Percentiles rank a stretch among this genome's conserved stretches.
phyloP scores from a whole-genome alignment of 2,113 vertebrate genomes.

The Condylura cristata region DNA sequence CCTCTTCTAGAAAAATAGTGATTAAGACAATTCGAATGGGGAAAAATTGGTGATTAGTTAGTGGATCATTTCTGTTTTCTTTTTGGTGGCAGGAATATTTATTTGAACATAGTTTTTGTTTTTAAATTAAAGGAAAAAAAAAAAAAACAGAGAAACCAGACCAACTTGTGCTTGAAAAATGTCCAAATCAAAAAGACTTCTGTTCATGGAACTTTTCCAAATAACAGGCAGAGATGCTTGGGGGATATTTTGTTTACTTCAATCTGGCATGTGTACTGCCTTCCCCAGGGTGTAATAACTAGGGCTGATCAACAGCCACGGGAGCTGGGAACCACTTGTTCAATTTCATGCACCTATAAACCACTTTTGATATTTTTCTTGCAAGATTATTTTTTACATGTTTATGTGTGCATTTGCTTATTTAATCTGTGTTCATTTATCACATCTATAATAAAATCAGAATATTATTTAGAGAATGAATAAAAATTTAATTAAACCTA shows the following conservation, averaged over 20 bases:
- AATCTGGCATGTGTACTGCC: not conserved
- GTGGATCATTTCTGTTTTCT: conserved; percentile 51
- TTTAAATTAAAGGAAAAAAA: conserved; percentile 44
- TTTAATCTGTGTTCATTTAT: not conserved
- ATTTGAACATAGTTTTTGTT: conserved; percentile 46
- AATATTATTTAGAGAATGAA: conserved; percentile 13
- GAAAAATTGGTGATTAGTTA: not conserved
- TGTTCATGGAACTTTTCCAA: conserved; percentile 60
- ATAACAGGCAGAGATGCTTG: conserved; percentile 27
- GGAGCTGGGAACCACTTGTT: not conserved
- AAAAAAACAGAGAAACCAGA: conserved; percentile 43
- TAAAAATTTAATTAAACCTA: conserved; percentile 34
- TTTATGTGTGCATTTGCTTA: not conserved
- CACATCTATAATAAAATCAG: conserved; percentile 6
- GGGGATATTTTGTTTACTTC: conserved; percentile 46
- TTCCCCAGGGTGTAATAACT: not conserved
- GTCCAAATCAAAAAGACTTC: conserved; percentile 62
- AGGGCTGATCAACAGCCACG: not conserved
- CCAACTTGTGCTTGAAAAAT: conserved; percentile 63
- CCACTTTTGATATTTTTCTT: not conserved
- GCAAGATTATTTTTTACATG: conserved; percentile 3
- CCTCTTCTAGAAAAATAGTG: not conserved
- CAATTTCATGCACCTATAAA: not conserved
- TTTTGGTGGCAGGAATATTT: conserved; percentile 18
- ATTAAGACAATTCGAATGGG: not conserved